Evolutionary conservation across 2,113 vertebrate genomes (phyloP), one percentile per base, ranked within the genome.

Genomic region (Pedionomus torquatus): DNA sequence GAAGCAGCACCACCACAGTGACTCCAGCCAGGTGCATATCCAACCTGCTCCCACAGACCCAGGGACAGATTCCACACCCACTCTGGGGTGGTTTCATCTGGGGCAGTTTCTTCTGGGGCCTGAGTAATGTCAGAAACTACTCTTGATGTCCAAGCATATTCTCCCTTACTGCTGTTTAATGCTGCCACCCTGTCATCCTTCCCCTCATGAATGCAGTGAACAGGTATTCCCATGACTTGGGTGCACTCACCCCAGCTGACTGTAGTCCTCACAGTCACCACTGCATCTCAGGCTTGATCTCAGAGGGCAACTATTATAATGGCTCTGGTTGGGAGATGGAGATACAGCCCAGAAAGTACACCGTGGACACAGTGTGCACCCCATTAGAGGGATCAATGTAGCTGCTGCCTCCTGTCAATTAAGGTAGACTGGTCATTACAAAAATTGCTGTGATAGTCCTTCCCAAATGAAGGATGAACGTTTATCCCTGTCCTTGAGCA

Each of bases 31-130:
- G 9, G 7, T 2, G 19, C 13, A 39, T 2, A 64, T 30, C 49
- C 44, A 83, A 2, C 7, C 31, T n/a, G 24, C 7, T 92, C 31
- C 33, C 1, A 7, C 17, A 72, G 49, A 65, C 5, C 19, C 24
- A 0, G 2, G 24, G 4, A 30, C 33, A 58, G n/a, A 68, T 8
- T 13, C 17, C 19, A 35, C 19, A 57, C 1, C 8, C 5, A 14
- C 13, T 11, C 17, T 1, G 2, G 9, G 4, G 13, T 23, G 6
- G 11, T 33, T 93, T 83, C 4, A 58, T 89, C 37, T 8, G 2
- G 25, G 43, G 8, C 28, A n/a, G n/a, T n/a, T 93, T 83, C 4
- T 63, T 89, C 37, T 8, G 2, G 25, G 43, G 8, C 28, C 64
- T 76, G 37, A 7, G 30, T 48, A 84, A 35, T 1, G 1, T n/a